Evolutionary conservation across 2,797 vertebrate species (phyloP).

Genomic region (Pogoniulus pusillus): DNA sequence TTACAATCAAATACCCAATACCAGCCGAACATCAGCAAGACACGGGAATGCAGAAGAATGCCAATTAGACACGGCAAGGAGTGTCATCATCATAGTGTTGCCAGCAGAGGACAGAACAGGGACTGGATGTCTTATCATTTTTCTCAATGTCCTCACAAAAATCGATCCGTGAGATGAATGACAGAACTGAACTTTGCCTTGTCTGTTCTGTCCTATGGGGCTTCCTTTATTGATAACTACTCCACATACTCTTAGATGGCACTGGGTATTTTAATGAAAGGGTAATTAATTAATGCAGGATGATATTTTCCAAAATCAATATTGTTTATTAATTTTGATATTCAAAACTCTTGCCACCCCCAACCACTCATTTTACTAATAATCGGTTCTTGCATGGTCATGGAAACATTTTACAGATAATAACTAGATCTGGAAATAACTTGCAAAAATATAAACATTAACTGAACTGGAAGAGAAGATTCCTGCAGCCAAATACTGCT

Average conservation of each 20-base stretch:
- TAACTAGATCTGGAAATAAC: no score
- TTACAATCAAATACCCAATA: neutral
- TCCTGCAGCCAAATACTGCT: no score
- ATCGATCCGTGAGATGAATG: neutral
- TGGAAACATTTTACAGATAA: no score
- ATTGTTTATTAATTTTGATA: no score
- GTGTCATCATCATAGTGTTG: neutral
- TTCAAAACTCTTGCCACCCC: no score
- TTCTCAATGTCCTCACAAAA: neutral
- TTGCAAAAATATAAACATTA: no score
- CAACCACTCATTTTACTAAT: no score
- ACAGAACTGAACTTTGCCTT: neutral
- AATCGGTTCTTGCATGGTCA: no score
- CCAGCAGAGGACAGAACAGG: neutral
- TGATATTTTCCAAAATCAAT: no score
- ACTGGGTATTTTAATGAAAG: no score
- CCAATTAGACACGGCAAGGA: rapidly evolving
- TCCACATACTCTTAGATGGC: neutral
- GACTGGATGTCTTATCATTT: neutral
- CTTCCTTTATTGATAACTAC: rapidly evolving
- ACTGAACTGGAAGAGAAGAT: no score
- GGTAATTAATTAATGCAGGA: no score
- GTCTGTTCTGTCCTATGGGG: neutral
- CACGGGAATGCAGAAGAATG: neutral
- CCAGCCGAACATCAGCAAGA: neutral